These are phyloP conservation scores for Bucorvus abyssinicus DNA, from an alignment of 2,797 vertebrate species.

Conservation along the genomic window DNA sequence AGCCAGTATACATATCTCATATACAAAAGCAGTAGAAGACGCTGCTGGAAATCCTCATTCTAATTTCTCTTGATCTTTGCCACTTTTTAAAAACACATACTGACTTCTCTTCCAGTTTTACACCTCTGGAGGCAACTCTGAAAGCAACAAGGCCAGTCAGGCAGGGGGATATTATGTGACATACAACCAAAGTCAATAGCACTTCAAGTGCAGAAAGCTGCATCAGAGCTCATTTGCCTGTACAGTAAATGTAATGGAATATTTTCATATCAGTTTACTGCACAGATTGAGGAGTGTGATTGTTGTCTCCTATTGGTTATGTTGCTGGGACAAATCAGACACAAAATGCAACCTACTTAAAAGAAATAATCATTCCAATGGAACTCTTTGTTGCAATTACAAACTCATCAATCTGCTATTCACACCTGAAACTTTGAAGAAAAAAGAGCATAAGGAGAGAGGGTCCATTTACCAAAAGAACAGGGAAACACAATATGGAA, in stretches of 20 bases:
- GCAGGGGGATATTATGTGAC: not conserved
- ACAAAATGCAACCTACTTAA: not conserved
- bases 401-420: not conserved
- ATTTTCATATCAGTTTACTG: not conserved
- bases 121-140: not conserved
- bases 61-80: not conserved
- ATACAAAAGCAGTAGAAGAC: not conserved
- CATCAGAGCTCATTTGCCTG: not conserved
- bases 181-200: not conserved
- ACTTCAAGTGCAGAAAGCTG: not conserved
- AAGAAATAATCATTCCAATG: not conserved
- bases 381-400: not conserved
- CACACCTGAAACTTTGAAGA: not conserved
- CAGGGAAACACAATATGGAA: accelerated
- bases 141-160: not conserved
- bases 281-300: not conserved
- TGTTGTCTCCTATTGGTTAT: not conserved
- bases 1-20: too few species aligned
- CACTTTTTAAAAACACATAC: not conserved
- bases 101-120: not conserved
- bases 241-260: not conserved
- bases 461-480: not conserved
- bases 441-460: not conserved
- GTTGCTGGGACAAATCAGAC: not conserved
- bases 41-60: not conserved